Evolutionary conservation across 2,888 invertebrate species (phyloP).

Genomic region (Sinohyriopsis cumingii): DNA sequence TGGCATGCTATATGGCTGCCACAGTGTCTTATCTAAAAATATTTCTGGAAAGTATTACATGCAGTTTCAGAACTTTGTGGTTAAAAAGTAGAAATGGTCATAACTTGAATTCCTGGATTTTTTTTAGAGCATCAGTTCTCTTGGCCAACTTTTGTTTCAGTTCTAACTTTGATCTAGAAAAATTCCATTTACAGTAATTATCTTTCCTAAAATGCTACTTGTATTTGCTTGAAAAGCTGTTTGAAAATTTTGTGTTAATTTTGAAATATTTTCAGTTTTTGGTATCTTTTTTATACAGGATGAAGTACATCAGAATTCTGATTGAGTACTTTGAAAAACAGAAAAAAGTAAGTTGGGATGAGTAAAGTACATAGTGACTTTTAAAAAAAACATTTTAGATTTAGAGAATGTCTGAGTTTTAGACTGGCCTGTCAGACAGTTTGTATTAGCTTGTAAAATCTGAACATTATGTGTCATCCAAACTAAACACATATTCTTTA

Average conservation of each 20-base stretch:
- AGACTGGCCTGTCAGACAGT: background rate
- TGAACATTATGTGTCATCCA: too few species aligned
- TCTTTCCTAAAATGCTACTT: background rate
- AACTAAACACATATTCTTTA: too few species aligned
- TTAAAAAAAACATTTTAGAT: too few species aligned
- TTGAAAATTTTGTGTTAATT: background rate
- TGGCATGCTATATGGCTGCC: background rate
- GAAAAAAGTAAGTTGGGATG: conserved; percentile 21
- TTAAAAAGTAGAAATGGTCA: background rate
- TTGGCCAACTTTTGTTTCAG: background rate
- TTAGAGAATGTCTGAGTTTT: background rate
- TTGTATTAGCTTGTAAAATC: too few species aligned
- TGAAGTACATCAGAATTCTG: conserved; percentile 22
- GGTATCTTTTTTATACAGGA: conserved; percentile 16
- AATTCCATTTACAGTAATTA: too few species aligned
- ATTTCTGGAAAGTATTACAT: too few species aligned
- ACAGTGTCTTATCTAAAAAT: background rate
- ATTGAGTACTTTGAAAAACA: conserved; percentile 39
- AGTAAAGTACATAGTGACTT: too few species aligned
- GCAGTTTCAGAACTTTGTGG: too few species aligned
- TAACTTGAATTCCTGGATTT: too few species aligned
- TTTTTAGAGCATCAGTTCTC: background rate
- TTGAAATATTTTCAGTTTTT: background rate
- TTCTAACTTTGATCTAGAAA: background rate
- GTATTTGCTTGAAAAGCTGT: conserved; percentile 2